Conservation (phyloP, 2,888 invertebrate genomes). For the Oscheius sp. region DNA sequence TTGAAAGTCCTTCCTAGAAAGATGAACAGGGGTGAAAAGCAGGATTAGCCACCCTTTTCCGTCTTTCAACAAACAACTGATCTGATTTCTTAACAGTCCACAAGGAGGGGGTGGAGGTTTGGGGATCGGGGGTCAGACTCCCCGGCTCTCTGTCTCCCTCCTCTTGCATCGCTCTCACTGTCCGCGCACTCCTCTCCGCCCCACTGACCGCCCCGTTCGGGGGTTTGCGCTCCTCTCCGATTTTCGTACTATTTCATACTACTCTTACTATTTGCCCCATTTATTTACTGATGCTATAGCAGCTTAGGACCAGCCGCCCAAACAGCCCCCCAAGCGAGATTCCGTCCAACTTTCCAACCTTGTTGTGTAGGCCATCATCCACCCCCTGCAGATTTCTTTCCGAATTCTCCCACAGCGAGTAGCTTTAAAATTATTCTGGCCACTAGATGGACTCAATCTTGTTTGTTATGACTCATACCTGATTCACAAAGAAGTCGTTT, state of each 20-base stretch:
- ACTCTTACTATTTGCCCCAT: conserved; percentile 22
- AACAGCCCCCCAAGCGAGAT: too few relatives aligned
- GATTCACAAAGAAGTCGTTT: neutral
- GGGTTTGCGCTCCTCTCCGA: neutral
- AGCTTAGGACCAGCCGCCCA: conserved; percentile 16
- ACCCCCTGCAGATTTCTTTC: too few relatives aligned
- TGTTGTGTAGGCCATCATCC: too few relatives aligned
- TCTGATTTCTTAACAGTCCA: too few relatives aligned
- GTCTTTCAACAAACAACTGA: conserved; percentile 19
- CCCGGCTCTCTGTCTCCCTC: neutral
- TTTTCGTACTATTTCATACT: conserved; percentile 8
- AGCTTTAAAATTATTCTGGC: too few relatives aligned
- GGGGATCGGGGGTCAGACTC: neutral
- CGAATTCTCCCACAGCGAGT: too few relatives aligned
- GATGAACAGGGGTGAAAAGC: too few relatives aligned
- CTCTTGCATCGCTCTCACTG: neutral
- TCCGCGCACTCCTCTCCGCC: neutral
- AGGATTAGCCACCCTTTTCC: too few relatives aligned
- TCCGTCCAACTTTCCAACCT: too few relatives aligned
- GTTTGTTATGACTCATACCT: neutral
- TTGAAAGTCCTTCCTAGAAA: too few relatives aligned
- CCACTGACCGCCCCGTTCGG: neutral
- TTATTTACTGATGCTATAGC: conserved; percentile 28
- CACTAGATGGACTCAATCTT: neutral
- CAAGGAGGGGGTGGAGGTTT: too few relatives aligned